A percentile compares a stretch with the other conserved stretches of the same genome.
Evolutionary conservation across 2,797 vertebrate genomes (phyloP).

Genomic region (Diplodus puntazzo): DNA sequence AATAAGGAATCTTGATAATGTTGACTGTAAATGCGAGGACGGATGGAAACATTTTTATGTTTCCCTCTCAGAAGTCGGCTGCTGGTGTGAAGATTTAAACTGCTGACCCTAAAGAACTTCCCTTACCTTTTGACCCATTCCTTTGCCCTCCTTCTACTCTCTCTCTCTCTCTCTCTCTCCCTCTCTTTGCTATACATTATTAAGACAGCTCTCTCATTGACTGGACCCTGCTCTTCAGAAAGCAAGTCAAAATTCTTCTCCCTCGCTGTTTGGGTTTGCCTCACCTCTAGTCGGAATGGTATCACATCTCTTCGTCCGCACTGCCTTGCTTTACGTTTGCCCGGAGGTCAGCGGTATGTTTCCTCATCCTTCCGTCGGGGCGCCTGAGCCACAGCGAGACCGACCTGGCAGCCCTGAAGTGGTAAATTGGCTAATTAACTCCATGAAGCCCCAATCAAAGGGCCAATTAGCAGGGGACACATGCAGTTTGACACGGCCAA

Average conservation of each 20-base stretch:
- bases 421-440: constrained; percentile 73
- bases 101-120: neutral
- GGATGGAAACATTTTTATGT: constrained; percentile 38
- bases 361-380: constrained; percentile 17
- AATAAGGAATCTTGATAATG: constrained; percentile 38
- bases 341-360: neutral
- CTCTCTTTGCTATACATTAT: neutral
- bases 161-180: neutral
- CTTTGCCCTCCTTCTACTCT: neutral
- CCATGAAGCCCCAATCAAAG: constrained; percentile 67
- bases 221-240: neutral
- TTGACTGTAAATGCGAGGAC: constrained; percentile 23
- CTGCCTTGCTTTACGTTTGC: too few relatives aligned
- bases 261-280: neutral
- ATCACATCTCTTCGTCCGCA: neutral
- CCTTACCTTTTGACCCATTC: neutral
- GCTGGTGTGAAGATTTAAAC: constrained; percentile 18
- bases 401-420: constrained; percentile 44
- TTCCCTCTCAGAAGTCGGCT: constrained; percentile 12
- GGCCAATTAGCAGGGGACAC: constrained; percentile 69
- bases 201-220: neutral
- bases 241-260: neutral
- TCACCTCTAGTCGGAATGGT: neutral
- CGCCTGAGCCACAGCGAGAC: constrained; percentile 30
- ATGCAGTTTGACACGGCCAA: constrained; percentile 68